Percentiles rank a stretch among this genome's conserved stretches.
phyloP scores from a whole-genome alignment of 2,797 vertebrate species.

The Picus viridis region DNA sequence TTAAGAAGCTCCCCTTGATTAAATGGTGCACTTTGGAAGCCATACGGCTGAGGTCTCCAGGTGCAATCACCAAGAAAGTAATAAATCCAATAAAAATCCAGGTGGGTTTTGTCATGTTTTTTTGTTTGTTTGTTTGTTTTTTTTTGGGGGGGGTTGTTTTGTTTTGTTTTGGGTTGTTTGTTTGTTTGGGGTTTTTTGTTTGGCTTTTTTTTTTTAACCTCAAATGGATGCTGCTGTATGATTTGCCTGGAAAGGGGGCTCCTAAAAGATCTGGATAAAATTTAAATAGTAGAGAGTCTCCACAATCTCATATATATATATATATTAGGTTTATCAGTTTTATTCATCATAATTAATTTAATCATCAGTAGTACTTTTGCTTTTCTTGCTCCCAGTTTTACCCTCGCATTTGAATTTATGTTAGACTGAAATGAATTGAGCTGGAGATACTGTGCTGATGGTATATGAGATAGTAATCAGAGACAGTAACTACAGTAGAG shows the following conservation, averaged over 20 bases:
- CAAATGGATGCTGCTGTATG: background rate
- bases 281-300: background rate
- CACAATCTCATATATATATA: background rate
- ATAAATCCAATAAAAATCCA: conserved; percentile 80
- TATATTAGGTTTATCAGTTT: background rate
- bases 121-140: too few species aligned
- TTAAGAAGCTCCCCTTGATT: conserved; percentile 78
- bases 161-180: fast-evolving
- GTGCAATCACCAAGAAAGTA: conserved; percentile 83
- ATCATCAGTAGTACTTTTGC: background rate
- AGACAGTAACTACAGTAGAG: background rate
- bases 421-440: background rate
- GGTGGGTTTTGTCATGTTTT: conserved; percentile 53
- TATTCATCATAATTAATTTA: background rate
- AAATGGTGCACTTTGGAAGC: conserved; percentile 85
- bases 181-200: too few species aligned
- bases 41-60: conserved; percentile 80
- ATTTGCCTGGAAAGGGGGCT: background rate
- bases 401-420: background rate
- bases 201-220: fast-evolving
- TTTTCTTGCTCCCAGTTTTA: background rate
- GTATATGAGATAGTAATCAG: background rate
- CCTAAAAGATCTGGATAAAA: background rate
- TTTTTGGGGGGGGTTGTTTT: too few species aligned
- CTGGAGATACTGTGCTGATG: background rate